Percentiles rank a stretch among this genome's conserved stretches.
These are phyloP conservation scores for Nansenia antarctica DNA, from an alignment of 2,113 vertebrate genomes.

Conservation along the genomic window DNA sequence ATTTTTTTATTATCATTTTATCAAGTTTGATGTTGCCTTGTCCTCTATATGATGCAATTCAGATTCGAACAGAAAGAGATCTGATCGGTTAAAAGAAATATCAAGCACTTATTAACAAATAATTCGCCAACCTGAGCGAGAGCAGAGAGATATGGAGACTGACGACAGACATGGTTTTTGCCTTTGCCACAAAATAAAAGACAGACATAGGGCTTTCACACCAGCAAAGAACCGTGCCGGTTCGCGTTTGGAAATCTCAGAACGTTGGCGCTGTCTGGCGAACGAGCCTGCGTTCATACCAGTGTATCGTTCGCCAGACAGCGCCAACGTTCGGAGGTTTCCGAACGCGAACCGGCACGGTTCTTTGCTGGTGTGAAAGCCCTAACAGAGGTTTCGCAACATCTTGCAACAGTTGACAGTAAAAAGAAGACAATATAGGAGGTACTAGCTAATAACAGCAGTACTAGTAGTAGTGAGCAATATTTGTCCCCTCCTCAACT, in stretches of 20 bases:
- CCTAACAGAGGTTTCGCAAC: too few relatives aligned
- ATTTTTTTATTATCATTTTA: too few relatives aligned
- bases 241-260: too few relatives aligned
- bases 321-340: too few relatives aligned
- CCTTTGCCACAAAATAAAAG: too few relatives aligned
- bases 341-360: too few relatives aligned
- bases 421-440: constrained; percentile 44
- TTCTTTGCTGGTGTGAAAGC: too few relatives aligned
- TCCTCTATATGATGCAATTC: constrained; percentile 61
- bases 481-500: constrained; percentile 23
- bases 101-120: constrained; percentile 84
- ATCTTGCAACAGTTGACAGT: constrained; percentile 53
- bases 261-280: too few relatives aligned
- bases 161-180: constrained; percentile 48
- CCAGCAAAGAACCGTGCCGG: too few relatives aligned
- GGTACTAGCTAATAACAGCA: constrained; percentile 49
- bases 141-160: constrained; percentile 61
- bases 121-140: constrained; percentile 63
- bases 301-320: too few relatives aligned
- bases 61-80: constrained; percentile 84
- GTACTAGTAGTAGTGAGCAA: constrained; percentile 46
- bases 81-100: constrained; percentile 89
- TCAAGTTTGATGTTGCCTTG: constrained; percentile 57
- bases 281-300: too few relatives aligned
- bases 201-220: too few relatives aligned